Evolutionary conservation across 2,888 invertebrate genomes (phyloP), one percentile per base, ranked within the genome.

Genomic region (Chromoteleia sp.): DNA sequence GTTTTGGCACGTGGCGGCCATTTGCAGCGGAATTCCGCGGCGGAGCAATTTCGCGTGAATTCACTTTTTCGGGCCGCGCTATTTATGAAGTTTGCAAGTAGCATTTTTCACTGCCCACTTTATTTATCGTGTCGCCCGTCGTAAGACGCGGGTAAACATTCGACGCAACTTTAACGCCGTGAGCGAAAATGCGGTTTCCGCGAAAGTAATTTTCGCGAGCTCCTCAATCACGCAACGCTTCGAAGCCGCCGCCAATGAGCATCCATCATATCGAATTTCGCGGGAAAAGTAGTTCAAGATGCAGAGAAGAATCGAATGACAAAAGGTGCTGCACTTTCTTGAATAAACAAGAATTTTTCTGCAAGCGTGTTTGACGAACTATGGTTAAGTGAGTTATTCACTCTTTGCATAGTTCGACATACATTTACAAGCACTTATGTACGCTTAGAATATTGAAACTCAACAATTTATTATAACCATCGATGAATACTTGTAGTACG

Each of bases 61-160:
- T 77, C 77, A 61, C 67, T 73, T 77, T 48, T 59, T 45, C 39
- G 65, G 41, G 17, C 21, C 36, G 54, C 48, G 52, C 76, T 71
- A 81, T 81, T 76, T 70, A 75, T 70, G 75, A 81, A 71, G 61
- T 81, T 81, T 65, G 33, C 81, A 75, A 81, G 75, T 65, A 30
- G 65, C 65, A 81, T 81, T 81, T 76, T 81, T 76, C 81, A 76
- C 58, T 52, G 75, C 67, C 52, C 68, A 33, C n/a, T 68, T 80
- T 74, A 80, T 80, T 80, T 80, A 74, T 80, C 56, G 63, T 36
- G 65, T 50, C 76, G 43, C 54, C 65, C 52, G 15, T 21, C 4
- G 21, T 12, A 15, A 17, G 2, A 29, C 7, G 52, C 12, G 58
- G 29, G 58, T 70, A 81, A 75, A 75, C 59, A 75, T 81, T 75